Base-by-base conservation (phyloP, 1,140 invertebrate genomes). In the Drosophila azteca region DNA sequence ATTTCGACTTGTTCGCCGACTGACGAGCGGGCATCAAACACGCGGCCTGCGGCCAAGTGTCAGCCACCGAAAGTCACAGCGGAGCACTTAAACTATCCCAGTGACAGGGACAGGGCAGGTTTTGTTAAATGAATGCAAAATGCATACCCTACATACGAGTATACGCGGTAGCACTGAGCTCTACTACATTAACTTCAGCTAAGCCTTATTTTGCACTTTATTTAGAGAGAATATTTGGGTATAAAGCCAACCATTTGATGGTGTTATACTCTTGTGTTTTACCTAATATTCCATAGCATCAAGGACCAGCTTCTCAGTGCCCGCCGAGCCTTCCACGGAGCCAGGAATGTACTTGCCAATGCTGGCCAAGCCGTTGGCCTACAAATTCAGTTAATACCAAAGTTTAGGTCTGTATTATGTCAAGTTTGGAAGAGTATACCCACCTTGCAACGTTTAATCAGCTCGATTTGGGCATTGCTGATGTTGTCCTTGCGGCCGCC, bases 371-470 rank as follows among this genome's bases (percentile, higher is more conserved):
- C 84, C 61, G 31, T 88, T 75, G 3, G 83, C 83, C 83, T 88
- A 35, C 39, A 24, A 1, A 2, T 4, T 31, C 2, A 15, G 0
- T 61, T 1, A 68, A 2, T 39, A 13, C 9, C 20, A 7, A 7
- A 1, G 3, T 0, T 9, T 15, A 1, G 6, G 13, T 24, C 5
- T 39, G 9, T 43, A 24, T 8, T 11, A 2, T 11, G 22, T 39
- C 4, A 13, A 13, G 24, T 35, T 5, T 7, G 1, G 0, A 8
- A 13, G 3, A 1, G 0, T 0, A 20, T 2, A 44, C 29, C 69
- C 60, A 97, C 96, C 94, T 97, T 97, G 49, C 98, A 97, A 74
- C 98, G 94, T 82, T 97, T 98, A 46, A 99, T 83, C 0, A 99
- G 94, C 92, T 99, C 97, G 0, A 94, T 93, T 91, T 99, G 98